Evolutionary conservation across 2,888 invertebrate species (phyloP).

Genomic region (Nomada hirtipes): DNA sequence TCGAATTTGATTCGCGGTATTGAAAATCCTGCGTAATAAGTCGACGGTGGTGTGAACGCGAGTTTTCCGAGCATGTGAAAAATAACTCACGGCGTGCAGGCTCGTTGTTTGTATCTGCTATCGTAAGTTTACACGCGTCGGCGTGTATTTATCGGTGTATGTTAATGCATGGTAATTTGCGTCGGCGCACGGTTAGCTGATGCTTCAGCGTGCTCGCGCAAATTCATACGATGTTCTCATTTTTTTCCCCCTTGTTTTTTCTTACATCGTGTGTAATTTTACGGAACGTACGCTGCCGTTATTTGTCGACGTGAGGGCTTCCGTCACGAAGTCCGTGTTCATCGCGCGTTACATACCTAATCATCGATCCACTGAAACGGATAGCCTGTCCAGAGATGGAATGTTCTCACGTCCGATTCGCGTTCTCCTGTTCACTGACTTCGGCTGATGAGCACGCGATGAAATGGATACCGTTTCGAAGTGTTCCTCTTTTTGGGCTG

Average conservation of each 20-base stretch:
- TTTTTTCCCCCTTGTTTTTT: not conserved
- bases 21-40: not conserved
- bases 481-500: not conserved
- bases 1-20: too few species aligned
- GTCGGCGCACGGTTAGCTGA: not conserved
- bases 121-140: conserved; percentile 29
- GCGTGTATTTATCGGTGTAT: conserved; percentile 6
- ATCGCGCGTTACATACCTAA: not conserved
- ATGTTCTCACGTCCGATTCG: not conserved
- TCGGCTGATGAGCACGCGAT: conserved; percentile 2
- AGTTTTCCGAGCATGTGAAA: not conserved
- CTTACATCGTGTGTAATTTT: not conserved
- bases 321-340: not conserved
- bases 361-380: not conserved
- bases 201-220: not conserved
- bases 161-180: conserved; percentile 21
- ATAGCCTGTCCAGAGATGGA: not conserved
- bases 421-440: not conserved
- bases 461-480: not conserved
- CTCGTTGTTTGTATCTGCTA: conserved; percentile 4
- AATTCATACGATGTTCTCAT: conserved; percentile 2
- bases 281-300: not conserved
- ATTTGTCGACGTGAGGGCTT: not conserved
- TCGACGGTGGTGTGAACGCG: not conserved
- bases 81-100: conserved; percentile 1